Percentiles rank a stretch among this genome's conserved stretches.
phyloP scores from a whole-genome alignment of 2,888 invertebrate genomes.

The Spilarctia lutea region DNA sequence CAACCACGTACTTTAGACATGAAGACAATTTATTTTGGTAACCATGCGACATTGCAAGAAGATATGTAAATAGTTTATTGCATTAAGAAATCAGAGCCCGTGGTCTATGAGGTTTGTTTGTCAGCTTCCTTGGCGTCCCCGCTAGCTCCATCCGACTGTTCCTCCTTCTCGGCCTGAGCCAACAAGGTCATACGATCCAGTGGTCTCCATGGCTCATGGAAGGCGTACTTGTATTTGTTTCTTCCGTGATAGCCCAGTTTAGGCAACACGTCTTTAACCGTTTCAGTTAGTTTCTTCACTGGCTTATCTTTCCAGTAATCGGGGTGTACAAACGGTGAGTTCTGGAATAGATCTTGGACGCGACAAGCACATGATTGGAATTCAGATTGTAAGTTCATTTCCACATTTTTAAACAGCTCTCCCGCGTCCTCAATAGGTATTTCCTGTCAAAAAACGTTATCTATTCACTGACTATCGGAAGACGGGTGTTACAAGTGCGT shows the following conservation, averaged over 20 bases:
- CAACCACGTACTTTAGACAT: conserved; percentile 5
- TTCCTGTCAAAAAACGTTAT: conserved; percentile 77
- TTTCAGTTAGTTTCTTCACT: conserved; percentile 49
- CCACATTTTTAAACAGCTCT: conserved; percentile 56
- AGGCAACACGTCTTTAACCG: conserved; percentile 57
- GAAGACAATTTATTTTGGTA: conserved; percentile 20
- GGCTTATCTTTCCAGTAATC: conserved; percentile 73
- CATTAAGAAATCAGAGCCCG: conserved; percentile 68
- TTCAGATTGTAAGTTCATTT: conserved; percentile 37
- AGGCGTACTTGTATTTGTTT: conserved; percentile 76
- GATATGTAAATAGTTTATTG: conserved; percentile 10
- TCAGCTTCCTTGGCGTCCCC: neutral
- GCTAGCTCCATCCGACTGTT: conserved; percentile 33
- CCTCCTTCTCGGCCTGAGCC: conserved; percentile 72
- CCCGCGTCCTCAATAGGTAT: conserved; percentile 58
- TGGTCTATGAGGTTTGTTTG: conserved; percentile 10
- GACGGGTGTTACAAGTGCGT: conserved; percentile 69
- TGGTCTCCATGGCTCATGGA: conserved; percentile 81
- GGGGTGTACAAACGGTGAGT: conserved; percentile 71
- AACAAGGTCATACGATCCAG: conserved; percentile 71
- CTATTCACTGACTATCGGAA: conserved; percentile 50
- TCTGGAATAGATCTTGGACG: conserved; percentile 68
- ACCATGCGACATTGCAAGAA: conserved; percentile 27
- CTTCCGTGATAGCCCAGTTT: conserved; percentile 77
- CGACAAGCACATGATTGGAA: conserved; percentile 13